phyloP scores from a whole-genome alignment of 64 coral and sea anemone genomes.

The Catalaphyllia jardinei region DNA sequence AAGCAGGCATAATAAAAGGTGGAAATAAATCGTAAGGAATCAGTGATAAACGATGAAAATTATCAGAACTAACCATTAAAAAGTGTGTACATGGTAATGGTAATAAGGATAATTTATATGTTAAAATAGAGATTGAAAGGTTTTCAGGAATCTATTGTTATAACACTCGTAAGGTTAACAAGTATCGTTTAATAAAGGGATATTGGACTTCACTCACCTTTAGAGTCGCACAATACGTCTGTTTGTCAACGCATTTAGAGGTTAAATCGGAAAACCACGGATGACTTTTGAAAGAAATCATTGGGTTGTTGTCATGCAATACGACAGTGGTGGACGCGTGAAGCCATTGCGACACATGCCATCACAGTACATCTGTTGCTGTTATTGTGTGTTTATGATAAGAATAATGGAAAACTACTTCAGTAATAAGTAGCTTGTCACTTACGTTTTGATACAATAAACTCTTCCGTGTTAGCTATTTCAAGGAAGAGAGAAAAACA shows the following conservation, averaged over 20 bases:
- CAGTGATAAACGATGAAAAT: too few species aligned
- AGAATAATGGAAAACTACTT: neutral
- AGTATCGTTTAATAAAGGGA: too few species aligned
- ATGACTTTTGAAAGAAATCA: neutral
- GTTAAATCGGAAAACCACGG: neutral
- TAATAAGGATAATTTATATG: too few species aligned
- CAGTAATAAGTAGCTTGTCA: neutral
- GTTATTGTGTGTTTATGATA: neutral
- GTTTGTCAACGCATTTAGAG: neutral
- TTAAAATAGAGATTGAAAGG: too few species aligned
- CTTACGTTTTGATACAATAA: neutral
- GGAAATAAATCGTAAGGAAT: too few species aligned
- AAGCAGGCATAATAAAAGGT: too few species aligned
- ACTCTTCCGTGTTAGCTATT: conserved; percentile 1
- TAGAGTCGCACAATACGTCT: too few species aligned
- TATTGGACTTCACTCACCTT: neutral
- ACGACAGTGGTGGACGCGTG: neutral
- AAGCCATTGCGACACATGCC: neutral
- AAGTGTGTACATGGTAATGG: too few species aligned
- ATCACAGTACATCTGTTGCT: neutral
- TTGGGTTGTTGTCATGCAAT: neutral
- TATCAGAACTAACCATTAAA: too few species aligned
- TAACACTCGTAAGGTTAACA: too few species aligned
- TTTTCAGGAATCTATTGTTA: too few species aligned
- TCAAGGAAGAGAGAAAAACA: neutral